Percentiles rank a stretch among this genome's conserved stretches.
phyloP scores from a whole-genome alignment of 2,113 vertebrate genomes.

The Limnothrissa miodon region DNA sequence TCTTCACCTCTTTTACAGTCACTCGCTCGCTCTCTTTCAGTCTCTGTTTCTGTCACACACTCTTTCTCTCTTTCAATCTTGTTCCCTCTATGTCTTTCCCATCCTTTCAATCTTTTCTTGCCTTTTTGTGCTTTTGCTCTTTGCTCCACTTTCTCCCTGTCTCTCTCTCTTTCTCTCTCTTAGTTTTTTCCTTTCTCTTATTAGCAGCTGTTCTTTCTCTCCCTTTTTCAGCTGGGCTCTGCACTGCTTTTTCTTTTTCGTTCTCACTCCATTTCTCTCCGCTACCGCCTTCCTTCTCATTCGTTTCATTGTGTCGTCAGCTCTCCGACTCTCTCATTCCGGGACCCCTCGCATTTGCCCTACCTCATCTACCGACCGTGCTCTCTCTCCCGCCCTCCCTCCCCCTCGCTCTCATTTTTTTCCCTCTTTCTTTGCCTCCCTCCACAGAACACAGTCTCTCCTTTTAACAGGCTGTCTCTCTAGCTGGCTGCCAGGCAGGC shows the following conservation, averaged over 20 bases:
- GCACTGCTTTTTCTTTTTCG: not conserved
- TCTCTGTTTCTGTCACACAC: not conserved
- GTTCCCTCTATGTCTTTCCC: not conserved
- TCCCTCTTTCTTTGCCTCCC: too few relatives aligned
- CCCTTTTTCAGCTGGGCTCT: not conserved
- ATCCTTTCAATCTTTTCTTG: not conserved
- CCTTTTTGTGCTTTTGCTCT: not conserved
- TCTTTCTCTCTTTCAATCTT: not conserved
- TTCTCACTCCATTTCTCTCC: not conserved
- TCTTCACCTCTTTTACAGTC: not conserved
- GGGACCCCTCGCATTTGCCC: too few relatives aligned
- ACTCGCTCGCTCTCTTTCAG: not conserved
- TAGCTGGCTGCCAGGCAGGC: too few relatives aligned
- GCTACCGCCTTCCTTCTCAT: not conserved
- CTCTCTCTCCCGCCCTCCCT: too few relatives aligned
- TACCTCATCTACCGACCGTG: not conserved
- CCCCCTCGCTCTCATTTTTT: not conserved
- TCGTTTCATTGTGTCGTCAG: not conserved
- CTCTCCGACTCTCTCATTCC: not conserved
- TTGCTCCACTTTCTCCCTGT: too few relatives aligned
- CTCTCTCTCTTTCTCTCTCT: too few relatives aligned
- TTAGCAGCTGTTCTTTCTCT: not conserved
- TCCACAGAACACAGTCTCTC: too few relatives aligned
- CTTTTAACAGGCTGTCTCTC: too few relatives aligned
- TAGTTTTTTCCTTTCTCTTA: too few relatives aligned